phyloP scores from a whole-genome alignment of 2,113 vertebrate genomes.

The Gavialis gangeticus region DNA sequence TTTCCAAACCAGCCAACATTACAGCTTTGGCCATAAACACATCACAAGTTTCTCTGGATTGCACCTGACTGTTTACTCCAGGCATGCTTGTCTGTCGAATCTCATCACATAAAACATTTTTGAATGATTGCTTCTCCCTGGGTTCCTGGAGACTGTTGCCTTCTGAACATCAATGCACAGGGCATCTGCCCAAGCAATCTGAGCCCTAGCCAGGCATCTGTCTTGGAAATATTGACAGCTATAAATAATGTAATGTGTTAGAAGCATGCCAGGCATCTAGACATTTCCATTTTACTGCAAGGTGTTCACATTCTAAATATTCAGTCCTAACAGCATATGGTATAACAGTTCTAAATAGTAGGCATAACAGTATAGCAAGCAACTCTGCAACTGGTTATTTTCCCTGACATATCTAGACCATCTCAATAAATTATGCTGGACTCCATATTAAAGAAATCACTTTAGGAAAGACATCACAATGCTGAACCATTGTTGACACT shows the following conservation, averaged over 20 bases:
- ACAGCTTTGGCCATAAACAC: not conserved
- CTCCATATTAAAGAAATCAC: not conserved
- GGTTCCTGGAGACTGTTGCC: not conserved
- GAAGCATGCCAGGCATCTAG: not conserved
- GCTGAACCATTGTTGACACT: not conserved
- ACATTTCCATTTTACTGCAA: not conserved
- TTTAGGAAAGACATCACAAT: not conserved
- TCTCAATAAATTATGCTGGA: not conserved
- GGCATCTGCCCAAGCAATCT: not conserved
- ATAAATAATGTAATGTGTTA: not conserved
- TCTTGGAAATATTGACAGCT: not conserved
- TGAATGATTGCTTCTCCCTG: not conserved
- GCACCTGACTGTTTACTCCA: not conserved
- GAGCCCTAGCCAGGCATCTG: not conserved
- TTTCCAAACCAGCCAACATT: not conserved
- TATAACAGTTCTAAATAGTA: too few relatives aligned
- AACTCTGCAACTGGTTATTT: not conserved
- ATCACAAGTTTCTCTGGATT: not conserved
- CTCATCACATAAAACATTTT: not conserved
- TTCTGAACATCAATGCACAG: not conserved
- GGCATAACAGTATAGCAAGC: not conserved
- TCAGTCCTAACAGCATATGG: not conserved
- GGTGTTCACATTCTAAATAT: not conserved
- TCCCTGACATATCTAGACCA: not conserved
- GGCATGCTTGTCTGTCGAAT: not conserved